These are phyloP conservation scores for Drosophila ogumai DNA, from an alignment of 1,140 invertebrate species.

Conservation along the genomic window DNA sequence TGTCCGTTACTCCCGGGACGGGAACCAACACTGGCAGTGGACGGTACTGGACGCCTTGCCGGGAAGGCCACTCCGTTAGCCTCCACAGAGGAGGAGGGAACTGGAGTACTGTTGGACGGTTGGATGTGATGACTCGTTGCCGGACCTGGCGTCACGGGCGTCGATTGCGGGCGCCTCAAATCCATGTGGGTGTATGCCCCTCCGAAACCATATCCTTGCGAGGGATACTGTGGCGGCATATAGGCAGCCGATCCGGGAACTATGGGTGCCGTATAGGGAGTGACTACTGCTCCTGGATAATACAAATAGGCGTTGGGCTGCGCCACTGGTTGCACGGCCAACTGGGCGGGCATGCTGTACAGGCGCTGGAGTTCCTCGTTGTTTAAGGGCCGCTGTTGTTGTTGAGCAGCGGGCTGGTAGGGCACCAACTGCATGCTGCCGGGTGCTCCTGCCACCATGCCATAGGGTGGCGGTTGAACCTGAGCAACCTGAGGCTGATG, in stretches of 20 bases:
- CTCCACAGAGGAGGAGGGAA: background rate
- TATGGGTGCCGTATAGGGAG: constrained; percentile 58
- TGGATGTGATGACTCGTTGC: constrained; percentile 22
- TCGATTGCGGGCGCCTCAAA: constrained; percentile 44
- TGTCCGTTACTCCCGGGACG: constrained; percentile 34
- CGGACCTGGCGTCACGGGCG: constrained; percentile 15
- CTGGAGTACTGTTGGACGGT: constrained; percentile 17
- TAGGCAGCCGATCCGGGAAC: constrained; percentile 72
- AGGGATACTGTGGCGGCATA: constrained; percentile 76
- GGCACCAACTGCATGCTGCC: constrained; percentile 75
- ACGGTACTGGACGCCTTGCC: constrained; percentile 29
- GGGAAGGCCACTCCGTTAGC: constrained; percentile 28
- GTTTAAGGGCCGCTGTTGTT: constrained; percentile 73
- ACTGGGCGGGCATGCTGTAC: constrained; percentile 75
- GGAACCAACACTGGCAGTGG: constrained; percentile 7
- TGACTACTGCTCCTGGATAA: constrained; percentile 47
- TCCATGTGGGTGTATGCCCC: constrained; percentile 59
- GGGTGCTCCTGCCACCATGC: constrained; percentile 25
- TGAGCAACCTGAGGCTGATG: constrained; percentile 16
- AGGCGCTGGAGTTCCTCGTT: constrained; percentile 76
- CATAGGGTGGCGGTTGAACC: constrained; percentile 44
- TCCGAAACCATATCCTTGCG: constrained; percentile 49
- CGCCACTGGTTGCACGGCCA: constrained; percentile 60
- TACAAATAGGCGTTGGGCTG: constrained; percentile 56
- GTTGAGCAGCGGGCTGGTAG: constrained; percentile 58